Base-by-base conservation (phyloP, 2,113 vertebrate species). In the Grammomys surdaster region DNA sequence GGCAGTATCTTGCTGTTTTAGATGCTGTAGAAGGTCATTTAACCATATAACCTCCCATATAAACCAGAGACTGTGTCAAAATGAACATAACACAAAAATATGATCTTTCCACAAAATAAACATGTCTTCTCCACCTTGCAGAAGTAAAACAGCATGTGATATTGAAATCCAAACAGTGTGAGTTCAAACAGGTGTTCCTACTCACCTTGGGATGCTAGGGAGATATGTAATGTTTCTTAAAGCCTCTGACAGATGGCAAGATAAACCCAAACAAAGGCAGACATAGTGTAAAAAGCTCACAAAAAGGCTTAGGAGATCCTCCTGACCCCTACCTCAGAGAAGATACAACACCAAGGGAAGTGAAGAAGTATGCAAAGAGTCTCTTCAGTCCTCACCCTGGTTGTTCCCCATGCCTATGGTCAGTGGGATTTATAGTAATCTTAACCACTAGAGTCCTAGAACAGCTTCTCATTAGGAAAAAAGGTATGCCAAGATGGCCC, bases 1-100 rank as follows among this genome's bases (percentile, higher is more conserved):
- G 85, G 80, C 92, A 88, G 65, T 60, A 91, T 67, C 88, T 76
- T 92, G 80, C 76, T 86, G 58, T 95, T 31, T 85, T 60, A 95
- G 76, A 87, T 24, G 36, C 24, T 69, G 24, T n/a, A 17, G 19
- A 48, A 67, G n/a, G 78, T 33, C 70, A 54, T 46, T 51, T 90
- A 51, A 51, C 51, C 10, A 51, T 51, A 51, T 51, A 51, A 51
- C 12, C 54, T 92, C 13, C 70, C 8, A 51, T 36, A 7, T 8
- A 96, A 96, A 70, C 54, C 43, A 67, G 7, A 80, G n/a, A 88
- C 76, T 69, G n/a, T 72, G 81, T 85, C 85, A 92, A 90, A 88
- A 56, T 70, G 80, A 81, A 92, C 36, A 85, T 3, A 31, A 80
- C 54, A 85, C 5, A 28, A 40, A 86, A 69, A 69, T 43, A 1